Evolutionary conservation across 2,888 invertebrate genomes (phyloP).

Genomic region (Drosophila neotestacea): DNA sequence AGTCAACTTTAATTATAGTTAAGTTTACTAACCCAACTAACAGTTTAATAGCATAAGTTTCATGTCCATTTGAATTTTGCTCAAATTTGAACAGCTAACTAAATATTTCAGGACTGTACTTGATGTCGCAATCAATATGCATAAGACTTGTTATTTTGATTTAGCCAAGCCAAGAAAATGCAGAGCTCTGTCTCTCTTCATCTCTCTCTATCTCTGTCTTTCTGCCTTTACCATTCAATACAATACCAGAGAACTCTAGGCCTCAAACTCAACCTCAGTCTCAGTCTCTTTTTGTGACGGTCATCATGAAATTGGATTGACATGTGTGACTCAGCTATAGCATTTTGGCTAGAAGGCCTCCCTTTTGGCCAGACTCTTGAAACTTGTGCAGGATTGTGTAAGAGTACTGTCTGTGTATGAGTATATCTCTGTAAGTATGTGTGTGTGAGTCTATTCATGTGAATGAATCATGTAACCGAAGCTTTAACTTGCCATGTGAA

Average conservation of each 20-base stretch:
- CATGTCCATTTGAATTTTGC: conserved; percentile 1
- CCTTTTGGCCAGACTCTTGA: conserved; percentile 11
- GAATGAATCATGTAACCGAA: conserved; percentile 74
- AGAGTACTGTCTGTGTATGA: conserved; percentile 1
- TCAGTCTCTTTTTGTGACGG: conserved; percentile 19
- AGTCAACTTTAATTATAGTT: no score
- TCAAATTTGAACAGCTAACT: conserved; percentile 10
- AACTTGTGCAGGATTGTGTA: conserved; percentile 12
- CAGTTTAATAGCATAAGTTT: not conserved
- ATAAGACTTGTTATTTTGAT: conserved; percentile 63
- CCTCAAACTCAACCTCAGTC: conserved; percentile 28
- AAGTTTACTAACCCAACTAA: no score
- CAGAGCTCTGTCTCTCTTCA: not conserved
- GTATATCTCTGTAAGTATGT: not conserved
- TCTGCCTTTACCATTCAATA: conserved; percentile 24
- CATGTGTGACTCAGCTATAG: conserved; percentile 71
- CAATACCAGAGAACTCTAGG: conserved; percentile 9
- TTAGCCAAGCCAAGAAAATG: conserved; percentile 27
- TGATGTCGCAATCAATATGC: conserved; percentile 54
- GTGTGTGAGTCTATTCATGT: conserved; percentile 34
- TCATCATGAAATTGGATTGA: conserved; percentile 73
- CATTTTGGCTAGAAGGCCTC: conserved; percentile 38
- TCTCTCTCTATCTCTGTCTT: not conserved
- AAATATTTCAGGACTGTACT: conserved; percentile 11
- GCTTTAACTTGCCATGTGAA: conserved; percentile 78